Evolutionary conservation across 2,113 vertebrate species (phyloP).

Genomic region (Egretta garzetta): DNA sequence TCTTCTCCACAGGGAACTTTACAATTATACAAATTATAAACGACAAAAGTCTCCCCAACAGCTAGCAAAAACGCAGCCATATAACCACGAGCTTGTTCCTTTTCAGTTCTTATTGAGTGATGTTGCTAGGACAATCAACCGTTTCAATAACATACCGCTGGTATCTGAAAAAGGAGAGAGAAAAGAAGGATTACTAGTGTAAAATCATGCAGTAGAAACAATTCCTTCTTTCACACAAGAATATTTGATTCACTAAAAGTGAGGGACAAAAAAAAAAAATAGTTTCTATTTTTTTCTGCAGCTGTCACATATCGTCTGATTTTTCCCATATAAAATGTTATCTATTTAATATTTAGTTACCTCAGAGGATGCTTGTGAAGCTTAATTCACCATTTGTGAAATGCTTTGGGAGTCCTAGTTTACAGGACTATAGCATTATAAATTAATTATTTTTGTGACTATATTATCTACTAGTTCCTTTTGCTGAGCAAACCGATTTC

Average conservation of each 20-base stretch:
- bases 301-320: fast-evolving
- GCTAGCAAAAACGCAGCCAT: background rate
- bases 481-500: background rate
- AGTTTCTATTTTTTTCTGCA: background rate
- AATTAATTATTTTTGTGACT: background rate
- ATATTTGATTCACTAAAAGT: background rate
- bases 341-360: background rate
- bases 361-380: background rate
- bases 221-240: background rate
- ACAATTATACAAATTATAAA: background rate
- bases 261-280: background rate
- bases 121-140: background rate
- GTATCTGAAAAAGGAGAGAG: background rate
- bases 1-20: background rate
- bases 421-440: background rate
- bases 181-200: background rate
- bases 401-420: background rate
- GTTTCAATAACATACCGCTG: background rate
- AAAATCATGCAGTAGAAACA: background rate
- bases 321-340: background rate
- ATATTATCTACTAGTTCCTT: background rate
- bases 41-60: background rate
- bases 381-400: background rate
- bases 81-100: background rate
- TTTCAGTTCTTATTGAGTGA: background rate